Evolutionary conservation across 2,797 vertebrate species (phyloP).

Genomic region (Percopsis omiscomaycus): DNA sequence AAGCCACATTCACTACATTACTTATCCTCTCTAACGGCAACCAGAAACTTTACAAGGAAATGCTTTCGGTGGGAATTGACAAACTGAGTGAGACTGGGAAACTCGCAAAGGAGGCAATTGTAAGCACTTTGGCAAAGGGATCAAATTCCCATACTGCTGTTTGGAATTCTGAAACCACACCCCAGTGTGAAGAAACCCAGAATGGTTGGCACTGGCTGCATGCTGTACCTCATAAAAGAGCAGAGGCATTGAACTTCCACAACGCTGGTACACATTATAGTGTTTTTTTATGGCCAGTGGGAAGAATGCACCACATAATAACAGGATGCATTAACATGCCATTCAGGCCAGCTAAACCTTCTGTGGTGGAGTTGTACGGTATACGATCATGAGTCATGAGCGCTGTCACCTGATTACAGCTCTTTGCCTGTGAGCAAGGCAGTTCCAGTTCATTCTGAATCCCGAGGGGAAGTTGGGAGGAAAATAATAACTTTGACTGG

Average conservation of each 20-base stretch:
- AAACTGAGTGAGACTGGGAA: slow-evolving; percentile 19
- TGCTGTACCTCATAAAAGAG: slow-evolving; percentile 5
- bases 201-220: slow-evolving; percentile 19
- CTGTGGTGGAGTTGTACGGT: slow-evolving; percentile 42
- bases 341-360: slow-evolving; percentile 42
- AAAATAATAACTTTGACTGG: slow-evolving; percentile 27
- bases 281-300: slow-evolving; percentile 11
- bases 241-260: slow-evolving; percentile 12
- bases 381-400: slow-evolving; percentile 52
- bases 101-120: slow-evolving; percentile 1
- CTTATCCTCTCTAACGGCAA: too few species aligned
- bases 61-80: slow-evolving; percentile 52
- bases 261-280: slow-evolving; percentile 39
- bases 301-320: slow-evolving; percentile 60
- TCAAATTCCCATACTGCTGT: slow-evolving; percentile 20
- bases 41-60: slow-evolving; percentile 47
- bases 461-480: slow-evolving; percentile 25
- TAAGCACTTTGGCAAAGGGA: slow-evolving; percentile 9
- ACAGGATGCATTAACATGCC: slow-evolving; percentile 62
- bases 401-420: slow-evolving; percentile 41
- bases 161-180: slow-evolving; percentile 41
- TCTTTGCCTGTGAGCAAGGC: slow-evolving; percentile 34
- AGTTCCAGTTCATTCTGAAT: slow-evolving; percentile 10
- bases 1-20: too few species aligned
- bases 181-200: slow-evolving; percentile 27